These are phyloP conservation scores for Noturus placidus DNA, from an alignment of 2,113 vertebrate genomes.

Conservation along the genomic window DNA sequence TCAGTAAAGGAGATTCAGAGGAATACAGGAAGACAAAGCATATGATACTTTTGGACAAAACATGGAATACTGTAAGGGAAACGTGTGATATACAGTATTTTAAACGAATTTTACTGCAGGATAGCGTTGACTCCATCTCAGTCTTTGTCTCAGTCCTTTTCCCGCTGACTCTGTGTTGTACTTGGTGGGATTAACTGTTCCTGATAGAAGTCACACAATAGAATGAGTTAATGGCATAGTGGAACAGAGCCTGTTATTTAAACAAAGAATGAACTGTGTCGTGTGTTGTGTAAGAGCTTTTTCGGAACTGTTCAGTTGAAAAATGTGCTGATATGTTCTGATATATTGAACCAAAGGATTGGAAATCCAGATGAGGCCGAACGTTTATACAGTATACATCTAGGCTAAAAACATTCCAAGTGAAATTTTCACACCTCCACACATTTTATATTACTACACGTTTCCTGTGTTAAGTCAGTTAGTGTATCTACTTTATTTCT, in stretches of 20 bases:
- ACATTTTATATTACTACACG: neutral
- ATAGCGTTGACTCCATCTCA: neutral
- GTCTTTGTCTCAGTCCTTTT: conserved; percentile 8
- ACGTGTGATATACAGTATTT: neutral
- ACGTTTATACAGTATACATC: neutral
- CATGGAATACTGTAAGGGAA: neutral
- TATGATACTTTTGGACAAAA: neutral
- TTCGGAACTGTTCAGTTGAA: neutral
- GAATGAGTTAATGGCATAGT: neutral
- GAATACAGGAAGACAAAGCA: neutral
- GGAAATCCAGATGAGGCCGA: neutral
- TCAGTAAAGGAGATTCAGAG: neutral
- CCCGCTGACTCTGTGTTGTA: neutral
- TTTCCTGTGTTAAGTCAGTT: neutral
- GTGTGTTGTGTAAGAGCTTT: conserved; percentile 13
- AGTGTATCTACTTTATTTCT: neutral
- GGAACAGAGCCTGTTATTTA: conserved; percentile 16
- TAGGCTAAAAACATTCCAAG: neutral
- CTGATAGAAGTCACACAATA: conserved; percentile 9
- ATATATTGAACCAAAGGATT: neutral
- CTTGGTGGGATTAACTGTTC: conserved; percentile 31
- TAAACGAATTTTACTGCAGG: neutral
- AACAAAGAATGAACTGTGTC: neutral
- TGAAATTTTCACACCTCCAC: neutral
- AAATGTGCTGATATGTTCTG: neutral